phyloP scores from a whole-genome alignment of 2,888 invertebrate species.

The Morpho deidamia region DNA sequence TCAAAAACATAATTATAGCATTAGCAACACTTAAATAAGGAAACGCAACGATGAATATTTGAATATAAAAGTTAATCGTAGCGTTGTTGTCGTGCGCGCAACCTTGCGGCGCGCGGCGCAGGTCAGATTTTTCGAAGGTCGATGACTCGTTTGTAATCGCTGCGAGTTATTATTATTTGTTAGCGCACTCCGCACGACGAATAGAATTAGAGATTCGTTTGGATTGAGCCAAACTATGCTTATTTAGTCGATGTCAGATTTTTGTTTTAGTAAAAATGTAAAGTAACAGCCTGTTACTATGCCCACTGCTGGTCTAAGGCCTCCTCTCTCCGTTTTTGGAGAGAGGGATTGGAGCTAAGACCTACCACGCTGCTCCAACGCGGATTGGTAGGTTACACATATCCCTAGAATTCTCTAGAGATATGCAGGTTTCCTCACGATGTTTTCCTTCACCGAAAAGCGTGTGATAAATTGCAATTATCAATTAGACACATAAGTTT shows the following conservation, averaged over 20 bases:
- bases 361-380: too few species aligned
- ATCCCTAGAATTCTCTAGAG: too few species aligned
- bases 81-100: slow-evolving; percentile 43
- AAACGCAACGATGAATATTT: slow-evolving; percentile 4
- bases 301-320: too few species aligned
- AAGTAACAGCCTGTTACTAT: too few species aligned
- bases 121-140: slow-evolving; percentile 78
- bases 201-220: slow-evolving; percentile 28
- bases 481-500: too few species aligned
- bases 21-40: slow-evolving; percentile 1
- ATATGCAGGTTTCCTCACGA: too few species aligned
- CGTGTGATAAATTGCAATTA: too few species aligned
- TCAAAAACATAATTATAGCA: background rate
- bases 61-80: slow-evolving; percentile 9
- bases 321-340: too few species aligned
- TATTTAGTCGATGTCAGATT: background rate
- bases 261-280: too few species aligned
- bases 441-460: too few species aligned
- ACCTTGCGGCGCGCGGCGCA: slow-evolving; percentile 68
- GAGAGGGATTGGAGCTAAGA: too few species aligned
- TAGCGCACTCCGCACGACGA: slow-evolving; percentile 44
- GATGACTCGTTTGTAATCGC: slow-evolving; percentile 69
- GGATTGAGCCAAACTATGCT: slow-evolving; percentile 21
- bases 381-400: too few species aligned
- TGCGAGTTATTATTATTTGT: slow-evolving; percentile 67